Evolutionary conservation across 2,113 vertebrate genomes (phyloP), one percentile per base, ranked within the genome.

Genomic region (Saguinus midas): DNA sequence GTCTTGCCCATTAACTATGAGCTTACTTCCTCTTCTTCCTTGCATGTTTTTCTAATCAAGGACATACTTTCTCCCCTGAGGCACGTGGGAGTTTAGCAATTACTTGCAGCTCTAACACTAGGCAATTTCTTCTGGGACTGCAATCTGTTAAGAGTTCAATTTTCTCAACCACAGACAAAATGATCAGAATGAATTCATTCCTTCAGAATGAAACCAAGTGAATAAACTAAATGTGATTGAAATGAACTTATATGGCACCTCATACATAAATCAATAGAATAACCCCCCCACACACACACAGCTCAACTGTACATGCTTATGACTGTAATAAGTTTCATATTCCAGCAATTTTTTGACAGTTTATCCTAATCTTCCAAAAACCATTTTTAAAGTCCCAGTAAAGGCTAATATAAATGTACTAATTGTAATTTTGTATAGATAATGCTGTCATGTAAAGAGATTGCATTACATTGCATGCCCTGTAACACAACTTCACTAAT

Each of bases 71-170:
- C 80, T 98, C 90, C 98, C 98, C 73, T 90, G 98, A 98, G 98
- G 97, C 97, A 98, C 84, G 95, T 98, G 98, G 97, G 98, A 99
- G 97, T 98, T 98, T 98, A 98, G 98, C 98, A 98, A 98, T 99
- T 98, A 99, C 98, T 98, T 98, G 98, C 96, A 97, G 98, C 97
- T 98, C 97, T 98, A 99, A 98, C 97, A 98, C 97, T 96, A 98
- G 94, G 97, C 98, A 98, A 98, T 99, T 98, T 99, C 98, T 99
- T 98, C 94, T 98, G 97, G 97, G 98, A 98, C 94, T 98, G 98
- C 97, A 98, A 98, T 99, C 98, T 99, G 98, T 98, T 98, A 98
- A 98, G 98, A 98, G 98, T 99, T 99, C 98, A 98, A 98, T 99
- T 99, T 98, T 98, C 98, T 98, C 97, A 98, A 97, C 97, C 96